Conservation (phyloP, 2,113 vertebrate species). For the Coreoperca whiteheadi region DNA sequence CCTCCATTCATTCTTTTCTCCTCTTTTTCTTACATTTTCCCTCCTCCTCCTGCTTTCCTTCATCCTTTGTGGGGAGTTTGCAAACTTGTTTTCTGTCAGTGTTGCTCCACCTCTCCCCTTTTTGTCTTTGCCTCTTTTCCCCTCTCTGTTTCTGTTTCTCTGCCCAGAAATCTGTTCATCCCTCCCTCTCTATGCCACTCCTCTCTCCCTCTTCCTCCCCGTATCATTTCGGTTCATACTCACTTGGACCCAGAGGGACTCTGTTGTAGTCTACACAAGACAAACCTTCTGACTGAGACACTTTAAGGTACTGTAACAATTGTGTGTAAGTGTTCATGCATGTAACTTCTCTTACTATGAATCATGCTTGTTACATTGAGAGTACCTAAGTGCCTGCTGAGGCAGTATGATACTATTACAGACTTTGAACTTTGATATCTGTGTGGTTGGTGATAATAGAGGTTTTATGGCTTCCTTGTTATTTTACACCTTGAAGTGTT, state of each 20-base stretch:
- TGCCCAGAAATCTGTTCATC: conserved; percentile 47
- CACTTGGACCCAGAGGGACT: conserved; percentile 41
- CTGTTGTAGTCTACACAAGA: conserved; percentile 37
- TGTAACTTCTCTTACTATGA: background rate
- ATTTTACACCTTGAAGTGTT: background rate
- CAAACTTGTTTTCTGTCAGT: background rate
- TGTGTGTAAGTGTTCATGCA: background rate
- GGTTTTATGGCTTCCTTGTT: conserved; percentile 15
- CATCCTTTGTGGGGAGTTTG: background rate
- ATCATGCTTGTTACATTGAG: background rate
- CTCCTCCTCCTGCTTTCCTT: background rate
- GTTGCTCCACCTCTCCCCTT: conserved; percentile 24
- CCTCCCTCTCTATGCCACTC: background rate
- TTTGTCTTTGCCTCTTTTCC: background rate
- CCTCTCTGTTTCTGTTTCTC: conserved; percentile 32
- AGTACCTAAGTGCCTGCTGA: background rate
- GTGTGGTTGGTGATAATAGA: background rate
- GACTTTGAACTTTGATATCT: conserved; percentile 17
- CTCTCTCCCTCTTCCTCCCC: background rate
- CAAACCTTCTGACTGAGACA: conserved; percentile 19
- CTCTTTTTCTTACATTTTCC: background rate
- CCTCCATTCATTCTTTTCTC: background rate
- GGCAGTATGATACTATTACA: background rate
- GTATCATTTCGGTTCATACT: conserved; percentile 26
- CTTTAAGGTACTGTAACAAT: conserved; percentile 56